A percentile compares a stretch with the other conserved stretches of the same genome.
Conservation (phyloP, 2,113 vertebrate species). For the Sula dactylatra region DNA sequence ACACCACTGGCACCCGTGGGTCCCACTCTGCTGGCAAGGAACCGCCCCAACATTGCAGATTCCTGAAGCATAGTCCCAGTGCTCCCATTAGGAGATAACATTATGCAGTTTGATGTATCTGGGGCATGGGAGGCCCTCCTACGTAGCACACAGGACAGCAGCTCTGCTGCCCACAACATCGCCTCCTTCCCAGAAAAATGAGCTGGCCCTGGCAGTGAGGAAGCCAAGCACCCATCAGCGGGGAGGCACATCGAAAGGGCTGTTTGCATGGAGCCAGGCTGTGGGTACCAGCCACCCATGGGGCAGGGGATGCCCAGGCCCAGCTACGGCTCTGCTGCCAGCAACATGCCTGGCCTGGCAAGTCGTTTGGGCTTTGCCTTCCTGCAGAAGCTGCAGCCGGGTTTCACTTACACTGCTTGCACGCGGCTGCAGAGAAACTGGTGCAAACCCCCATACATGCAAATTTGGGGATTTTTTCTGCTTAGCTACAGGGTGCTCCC, state of each 20-base stretch:
- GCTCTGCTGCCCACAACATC: background rate
- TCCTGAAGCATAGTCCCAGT: background rate
- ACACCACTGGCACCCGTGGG: background rate
- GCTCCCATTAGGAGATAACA: background rate
- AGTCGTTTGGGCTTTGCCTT: background rate
- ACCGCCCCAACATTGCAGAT: background rate
- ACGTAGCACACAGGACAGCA: background rate
- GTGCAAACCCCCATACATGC: background rate
- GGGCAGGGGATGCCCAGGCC: background rate
- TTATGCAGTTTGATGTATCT: constrained; percentile 42
- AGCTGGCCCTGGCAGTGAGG: background rate
- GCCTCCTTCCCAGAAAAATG: background rate
- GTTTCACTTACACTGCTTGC: background rate
- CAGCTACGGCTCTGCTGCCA: accelerated
- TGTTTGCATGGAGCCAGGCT: background rate
- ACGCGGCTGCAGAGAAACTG: background rate
- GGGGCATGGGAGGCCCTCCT: constrained; percentile 19
- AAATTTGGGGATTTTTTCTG: background rate
- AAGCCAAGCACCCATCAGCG: background rate
- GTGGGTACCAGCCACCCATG: background rate
- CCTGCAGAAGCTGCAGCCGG: background rate
- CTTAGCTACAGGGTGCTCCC: background rate
- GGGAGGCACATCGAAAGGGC: background rate
- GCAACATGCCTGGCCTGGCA: background rate
- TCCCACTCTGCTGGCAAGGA: accelerated